Evolutionary conservation across 35 echinoderm and acorn worm genomes (phyloP).

Genomic region (Ophiothrix spiculata): DNA sequence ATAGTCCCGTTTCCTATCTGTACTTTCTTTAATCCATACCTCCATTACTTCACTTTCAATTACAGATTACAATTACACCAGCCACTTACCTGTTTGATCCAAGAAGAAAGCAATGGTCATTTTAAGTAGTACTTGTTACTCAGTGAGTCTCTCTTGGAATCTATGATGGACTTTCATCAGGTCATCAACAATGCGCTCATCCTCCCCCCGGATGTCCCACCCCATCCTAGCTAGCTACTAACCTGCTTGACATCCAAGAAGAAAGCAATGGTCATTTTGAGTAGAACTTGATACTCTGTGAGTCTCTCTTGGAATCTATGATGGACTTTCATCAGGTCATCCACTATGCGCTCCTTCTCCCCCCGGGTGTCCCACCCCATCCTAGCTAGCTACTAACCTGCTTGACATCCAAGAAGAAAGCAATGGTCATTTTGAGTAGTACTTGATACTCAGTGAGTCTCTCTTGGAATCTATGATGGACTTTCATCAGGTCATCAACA

Average conservation of each 20-base stretch:
- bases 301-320: constrained; percentile 46
- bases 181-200: not conserved
- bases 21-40: too few species aligned
- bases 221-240: too few species aligned
- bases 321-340: not conserved
- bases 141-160: constrained; percentile 49
- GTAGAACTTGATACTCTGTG: constrained; percentile 54
- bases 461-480: constrained; percentile 66
- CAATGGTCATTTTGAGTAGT: constrained; percentile 70
- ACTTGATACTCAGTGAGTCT: constrained; percentile 53
- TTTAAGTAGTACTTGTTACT: constrained; percentile 63
- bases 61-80: too few species aligned
- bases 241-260: too few species aligned
- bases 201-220: not conserved
- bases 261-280: constrained; percentile 75
- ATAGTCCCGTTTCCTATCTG: too few species aligned
- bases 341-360: not conserved
- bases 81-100: too few species aligned
- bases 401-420: constrained; percentile 83
- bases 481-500: constrained; percentile 58
- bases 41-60: too few species aligned
- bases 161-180: not conserved
- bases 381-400: too few species aligned
- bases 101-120: constrained; percentile 81
- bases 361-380: not conserved